A percentile compares a stretch with the other conserved stretches of the same genome.
Evolutionary conservation across 2,113 vertebrate species (phyloP).

Genomic region (Stigmatopora nigra): DNA sequence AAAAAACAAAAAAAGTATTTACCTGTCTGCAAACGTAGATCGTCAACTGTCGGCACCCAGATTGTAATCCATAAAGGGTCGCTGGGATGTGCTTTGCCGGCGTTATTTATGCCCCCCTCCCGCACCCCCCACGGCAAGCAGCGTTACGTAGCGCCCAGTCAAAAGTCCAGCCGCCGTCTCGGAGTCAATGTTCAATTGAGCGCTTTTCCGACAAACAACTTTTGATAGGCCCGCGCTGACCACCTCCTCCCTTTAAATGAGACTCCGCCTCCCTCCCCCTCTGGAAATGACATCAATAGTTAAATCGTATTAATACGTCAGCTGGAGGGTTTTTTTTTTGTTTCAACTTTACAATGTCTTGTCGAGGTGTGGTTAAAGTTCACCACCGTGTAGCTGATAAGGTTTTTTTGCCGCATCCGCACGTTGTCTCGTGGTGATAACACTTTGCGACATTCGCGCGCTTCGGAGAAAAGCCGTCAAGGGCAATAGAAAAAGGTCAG

Average conservation of each 20-base stretch:
- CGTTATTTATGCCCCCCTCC: conserved; percentile 48
- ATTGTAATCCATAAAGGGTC: conserved; percentile 45
- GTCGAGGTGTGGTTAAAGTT: conserved; percentile 45
- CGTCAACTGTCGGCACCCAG: not conserved
- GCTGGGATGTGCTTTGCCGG: conserved; percentile 16
- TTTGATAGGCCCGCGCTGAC: not conserved
- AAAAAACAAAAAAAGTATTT: not conserved
- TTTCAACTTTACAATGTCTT: not conserved
- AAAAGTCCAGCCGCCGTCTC: conserved; percentile 65
- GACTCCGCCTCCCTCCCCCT: not conserved
- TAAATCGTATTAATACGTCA: not conserved
- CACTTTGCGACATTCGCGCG: not conserved
- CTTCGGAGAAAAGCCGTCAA: not conserved
- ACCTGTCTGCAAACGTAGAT: not conserved
- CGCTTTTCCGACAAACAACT: conserved; percentile 40
- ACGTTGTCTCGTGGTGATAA: conserved; percentile 24
- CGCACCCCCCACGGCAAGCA: conserved; percentile 24
- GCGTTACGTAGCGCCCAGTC: conserved; percentile 44
- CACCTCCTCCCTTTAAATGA: not conserved
- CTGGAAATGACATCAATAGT: not conserved
- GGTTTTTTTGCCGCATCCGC: conserved; percentile 32
- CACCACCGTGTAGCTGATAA: conserved; percentile 57
- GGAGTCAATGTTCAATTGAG: conserved; percentile 66
- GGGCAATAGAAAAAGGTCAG: not conserved
- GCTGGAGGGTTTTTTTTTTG: not conserved